Evolutionary conservation across 2,888 invertebrate species (phyloP).

Genomic region (Uropetala carovei): DNA sequence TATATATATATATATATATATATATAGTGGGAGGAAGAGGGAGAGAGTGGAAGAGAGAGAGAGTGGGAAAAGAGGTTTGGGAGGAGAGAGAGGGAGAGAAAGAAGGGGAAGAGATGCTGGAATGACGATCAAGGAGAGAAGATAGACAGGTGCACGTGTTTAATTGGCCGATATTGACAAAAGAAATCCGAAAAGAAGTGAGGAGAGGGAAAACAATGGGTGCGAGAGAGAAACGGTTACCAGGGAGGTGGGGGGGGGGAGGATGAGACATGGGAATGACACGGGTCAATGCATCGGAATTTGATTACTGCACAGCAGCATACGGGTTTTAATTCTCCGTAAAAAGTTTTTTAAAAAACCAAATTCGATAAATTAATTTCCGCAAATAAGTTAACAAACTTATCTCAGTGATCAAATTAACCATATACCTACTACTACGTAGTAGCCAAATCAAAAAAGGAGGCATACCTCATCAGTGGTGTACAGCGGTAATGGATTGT

Average conservation of each 20-base stretch:
- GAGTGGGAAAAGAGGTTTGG: not conserved
- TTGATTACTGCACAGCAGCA: not conserved
- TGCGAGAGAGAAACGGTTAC: slow-evolving; percentile 4
- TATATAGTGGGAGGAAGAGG: not conserved
- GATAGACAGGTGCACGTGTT: slow-evolving; percentile 29
- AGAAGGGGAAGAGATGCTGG: not conserved
- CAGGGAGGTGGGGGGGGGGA: not conserved
- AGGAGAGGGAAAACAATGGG: not conserved
- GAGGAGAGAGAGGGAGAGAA: not conserved
- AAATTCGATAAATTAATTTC: not conserved
- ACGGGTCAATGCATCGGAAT: not conserved
- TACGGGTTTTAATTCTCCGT: not conserved
- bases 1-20: no score
- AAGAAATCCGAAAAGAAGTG: not conserved
- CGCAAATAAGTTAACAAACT: not conserved
- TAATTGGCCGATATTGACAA: slow-evolving; percentile 19
- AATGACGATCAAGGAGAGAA: not conserved
- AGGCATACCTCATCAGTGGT: no score
- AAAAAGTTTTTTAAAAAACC: not conserved
- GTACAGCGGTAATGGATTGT: no score
- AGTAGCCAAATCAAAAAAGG: no score
- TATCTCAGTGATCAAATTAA: no score
- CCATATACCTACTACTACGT: no score
- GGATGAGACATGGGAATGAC: not conserved
- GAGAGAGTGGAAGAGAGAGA: not conserved